Evolutionary conservation across 2,113 vertebrate species (phyloP), one percentile per base, ranked within the genome.

Genomic region (Callipepla californica): DNA sequence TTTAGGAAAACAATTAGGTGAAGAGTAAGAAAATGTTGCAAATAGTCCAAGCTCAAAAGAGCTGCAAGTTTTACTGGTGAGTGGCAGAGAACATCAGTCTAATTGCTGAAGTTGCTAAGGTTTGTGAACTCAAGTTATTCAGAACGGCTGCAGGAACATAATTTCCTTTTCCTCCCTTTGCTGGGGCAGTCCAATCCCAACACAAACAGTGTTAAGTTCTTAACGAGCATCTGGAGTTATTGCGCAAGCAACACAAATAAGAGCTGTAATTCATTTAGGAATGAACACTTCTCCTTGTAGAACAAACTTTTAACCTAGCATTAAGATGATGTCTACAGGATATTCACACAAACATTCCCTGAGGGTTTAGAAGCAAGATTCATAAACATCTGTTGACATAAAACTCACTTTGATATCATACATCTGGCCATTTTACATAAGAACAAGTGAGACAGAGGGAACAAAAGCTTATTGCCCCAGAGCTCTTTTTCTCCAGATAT

Each of bases 221-320:
- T 80, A 92, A 78, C 34, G 45, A 94, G 34, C 61, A 93, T 80
- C 80, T 92, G 90, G 82, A 90, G 65, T 78, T 83, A 88, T 1
- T 77, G 55, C 65, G 59, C 47, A 85, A 91, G 65, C 59, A 69
- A 91, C 65, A 62, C 18, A 77, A 82, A 85, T 23, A 85, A 2
- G 9, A 94, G 23, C 36, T 32, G 36, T 79, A 73, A 16, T 28
- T 76, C 50, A 74, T 42, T 83, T 55, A 63, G 21, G n/a, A 80
- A 92, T 87, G 81, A 82, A 28, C 20, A 9, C 18, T 85, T 44
- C 19, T 57, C 34, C 72, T 55, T 91, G 58, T 30, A 47, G 93
- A 94, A 77, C 19, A 34, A 90, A 30, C 72, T 69, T 47, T 77
- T 88, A 95, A 91, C 22, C 51, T 45, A 80, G 51, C 42, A 68